Base-by-base conservation (phyloP, 2,797 vertebrate genomes). In the Acomys russatus region DNA sequence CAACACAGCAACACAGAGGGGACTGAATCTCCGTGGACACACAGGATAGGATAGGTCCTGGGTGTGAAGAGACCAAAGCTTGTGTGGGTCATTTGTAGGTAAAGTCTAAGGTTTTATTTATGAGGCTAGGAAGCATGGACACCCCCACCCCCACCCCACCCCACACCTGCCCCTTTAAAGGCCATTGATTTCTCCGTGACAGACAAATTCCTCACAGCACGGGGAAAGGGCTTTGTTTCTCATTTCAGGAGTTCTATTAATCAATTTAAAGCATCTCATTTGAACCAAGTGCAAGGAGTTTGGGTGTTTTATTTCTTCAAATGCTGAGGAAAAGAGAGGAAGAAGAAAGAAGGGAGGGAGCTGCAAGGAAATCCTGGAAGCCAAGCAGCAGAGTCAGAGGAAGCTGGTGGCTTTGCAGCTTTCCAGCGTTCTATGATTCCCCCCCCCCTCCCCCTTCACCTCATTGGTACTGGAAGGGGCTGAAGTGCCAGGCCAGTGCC, bases 191-290 rank as follows among this genome's bases (percentile, higher is more conserved):
- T 71, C 85, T n/a, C 30, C 30, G 49, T n/a, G 61, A 56, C 25
- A 63, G 77, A 59, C 0, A 73, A 70, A 33, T 59, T 15, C 22
- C 61, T 33, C 56, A 30, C 9, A 11, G 87, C 64, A 20, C 11
- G 4, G 59, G 61, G 85, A 94, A 92, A 49, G 25, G 61, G 5
- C 59, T 83, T 91, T 54, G 10, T 66, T 93, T 87, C 91, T 94
- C 25, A 90, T 94, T 44, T n/a, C 5, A 15, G 54, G 51, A 91
- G 59, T 18, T 33, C 92, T 18, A 38, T 79, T 83, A 8, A 0
- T 68, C 63, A 35, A 68, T 83, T 78, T 94, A 74, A 94, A 88
- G 3, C 9, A 71, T 35, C 44, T 93, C 14, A 44, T 94, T 87
- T 93, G 94, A 93, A 93, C 59, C 20, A 61, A 85, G 66, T 15